Evolutionary conservation across 2,797 vertebrate genomes (phyloP).

Genomic region (Eulemur mongoz): DNA sequence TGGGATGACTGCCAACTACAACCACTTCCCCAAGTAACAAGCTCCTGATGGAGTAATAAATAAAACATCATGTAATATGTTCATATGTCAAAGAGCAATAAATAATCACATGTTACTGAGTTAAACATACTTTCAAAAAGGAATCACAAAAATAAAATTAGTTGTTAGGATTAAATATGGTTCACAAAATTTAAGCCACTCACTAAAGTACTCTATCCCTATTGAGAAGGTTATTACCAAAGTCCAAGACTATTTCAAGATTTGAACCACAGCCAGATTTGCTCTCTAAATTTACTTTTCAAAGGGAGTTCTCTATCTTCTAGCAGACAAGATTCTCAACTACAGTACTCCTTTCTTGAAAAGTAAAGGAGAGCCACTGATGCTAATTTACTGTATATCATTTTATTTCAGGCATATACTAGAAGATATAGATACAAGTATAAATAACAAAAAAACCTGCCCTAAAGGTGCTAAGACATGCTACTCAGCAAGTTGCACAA

Average conservation of each 20-base stretch:
- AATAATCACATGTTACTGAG: neutral
- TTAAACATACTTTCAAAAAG: slow-evolving; percentile 49
- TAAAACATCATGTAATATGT: slow-evolving; percentile 20
- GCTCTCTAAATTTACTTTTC: neutral
- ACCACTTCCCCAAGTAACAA: slow-evolving; percentile 13
- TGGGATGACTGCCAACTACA: neutral
- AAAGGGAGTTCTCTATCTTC: neutral
- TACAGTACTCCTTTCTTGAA: neutral
- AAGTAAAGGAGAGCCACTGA: neutral
- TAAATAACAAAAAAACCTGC: neutral
- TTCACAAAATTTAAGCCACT: slow-evolving; percentile 37
- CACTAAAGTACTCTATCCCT: neutral
- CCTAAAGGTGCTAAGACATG: neutral
- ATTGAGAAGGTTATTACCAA: slow-evolving; percentile 3
- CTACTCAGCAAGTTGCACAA: neutral
- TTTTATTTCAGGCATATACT: neutral
- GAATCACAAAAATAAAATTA: slow-evolving; percentile 51
- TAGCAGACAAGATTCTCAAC: neutral
- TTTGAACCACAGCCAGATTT: neutral
- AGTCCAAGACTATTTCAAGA: neutral
- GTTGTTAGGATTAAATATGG: neutral
- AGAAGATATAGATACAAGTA: neutral
- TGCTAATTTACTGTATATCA: neutral
- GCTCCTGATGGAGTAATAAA: slow-evolving; percentile 14
- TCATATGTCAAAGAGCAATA: slow-evolving; percentile 31